These are phyloP conservation scores for Barypeithes pellucidus DNA, from an alignment of 2,888 invertebrate genomes.

Conservation along the genomic window DNA sequence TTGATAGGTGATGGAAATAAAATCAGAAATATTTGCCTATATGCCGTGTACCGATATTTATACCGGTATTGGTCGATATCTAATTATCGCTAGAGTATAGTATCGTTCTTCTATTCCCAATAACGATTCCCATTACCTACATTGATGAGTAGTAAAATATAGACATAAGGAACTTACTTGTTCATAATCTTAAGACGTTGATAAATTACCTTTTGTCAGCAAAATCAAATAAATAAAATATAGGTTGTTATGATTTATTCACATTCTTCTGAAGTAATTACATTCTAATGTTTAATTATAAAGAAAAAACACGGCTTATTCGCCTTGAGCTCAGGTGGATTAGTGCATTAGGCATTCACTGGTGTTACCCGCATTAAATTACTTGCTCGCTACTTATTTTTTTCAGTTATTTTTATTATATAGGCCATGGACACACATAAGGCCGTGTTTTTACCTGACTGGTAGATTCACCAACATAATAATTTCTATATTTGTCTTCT, in stretches of 20 bases:
- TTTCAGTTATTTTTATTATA: constrained; percentile 21
- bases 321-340: constrained; percentile 43
- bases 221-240: background rate
- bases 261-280: constrained; percentile 29
- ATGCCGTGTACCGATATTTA: too few species aligned
- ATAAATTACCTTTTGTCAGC: constrained; percentile 23
- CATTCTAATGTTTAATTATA: constrained; percentile 40
- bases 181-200: too few species aligned
- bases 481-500: too few species aligned
- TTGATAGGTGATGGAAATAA: too few species aligned
- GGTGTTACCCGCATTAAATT: constrained; percentile 29
- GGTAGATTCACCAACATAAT: background rate
- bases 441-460: background rate
- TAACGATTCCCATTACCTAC: too few species aligned
- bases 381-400: constrained; percentile 13
- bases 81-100: too few species aligned
- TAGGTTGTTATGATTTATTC: background rate
- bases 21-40: too few species aligned
- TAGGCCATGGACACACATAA: constrained; percentile 23
- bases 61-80: too few species aligned
- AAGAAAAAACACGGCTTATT: constrained; percentile 30
- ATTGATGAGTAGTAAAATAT: background rate
- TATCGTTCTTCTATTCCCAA: too few species aligned
- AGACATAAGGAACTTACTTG: background rate
- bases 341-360: constrained; percentile 45